Evolutionary conservation across 1,140 invertebrate genomes (phyloP), one percentile per base, ranked within the genome.

Genomic region (Lanistes nyassanus): DNA sequence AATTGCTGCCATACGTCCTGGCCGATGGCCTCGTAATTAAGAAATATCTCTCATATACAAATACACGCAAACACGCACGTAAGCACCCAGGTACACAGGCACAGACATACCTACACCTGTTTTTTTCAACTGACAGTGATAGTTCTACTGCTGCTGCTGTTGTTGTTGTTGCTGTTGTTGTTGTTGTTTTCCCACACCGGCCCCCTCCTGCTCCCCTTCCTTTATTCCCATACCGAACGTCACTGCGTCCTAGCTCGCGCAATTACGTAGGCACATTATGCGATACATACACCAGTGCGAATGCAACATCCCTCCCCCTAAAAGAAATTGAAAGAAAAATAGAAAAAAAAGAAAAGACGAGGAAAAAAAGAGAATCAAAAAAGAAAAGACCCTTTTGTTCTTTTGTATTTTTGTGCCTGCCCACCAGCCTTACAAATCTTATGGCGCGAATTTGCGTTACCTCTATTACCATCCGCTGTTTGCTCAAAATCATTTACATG

Each of bases 61-160:
- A 26, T 37, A 31, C 26, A 66, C 29, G n/a, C 64, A 66, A 16
- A 36, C 34, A 66, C 34, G n/a, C 64, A 31, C 64, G 16, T 37
- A 31, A 21, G 31, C 64, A 31, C 64, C 9, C 64, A 31, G 31
- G 16, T 37, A 66, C 58, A 66, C 64, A 66, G 31, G 39, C 64
- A 66, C 64, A 66, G 31, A 66, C 64, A 66, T 37, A 66, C 64
- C 9, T 37, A 66, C 64, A 66, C 29, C 51, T 53, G 51, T 13
- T 13, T 53, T 23, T 53, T 23, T 53, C 51, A 53, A 13, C 13
- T 13, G 51, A 53, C 13, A 53, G 51, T 53, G 23, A 53, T 53
- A 13, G 23, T 53, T 11, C 13, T 53, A 23, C 13, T 53, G n/a
- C n/a, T n/a, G n/a, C n/a, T n/a, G n/a, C n/a, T n/a, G n/a, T n/a